Evolutionary conservation across 2,113 vertebrate species (phyloP).

Genomic region (Porphyrio hochstetteri): DNA sequence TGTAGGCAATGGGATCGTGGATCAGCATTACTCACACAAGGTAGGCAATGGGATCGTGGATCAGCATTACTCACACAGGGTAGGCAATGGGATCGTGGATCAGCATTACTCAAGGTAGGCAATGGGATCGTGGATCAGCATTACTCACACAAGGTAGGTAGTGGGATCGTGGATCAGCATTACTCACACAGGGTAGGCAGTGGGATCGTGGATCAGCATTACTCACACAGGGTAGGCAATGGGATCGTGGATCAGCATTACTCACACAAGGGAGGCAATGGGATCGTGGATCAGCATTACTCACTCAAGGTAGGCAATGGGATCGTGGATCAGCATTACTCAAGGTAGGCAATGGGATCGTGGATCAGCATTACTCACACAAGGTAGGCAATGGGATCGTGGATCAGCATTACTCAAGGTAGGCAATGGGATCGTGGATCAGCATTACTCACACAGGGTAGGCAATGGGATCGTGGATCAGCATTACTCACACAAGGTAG

Average conservation of each 20-base stretch:
- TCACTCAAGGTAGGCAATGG: constrained; percentile 99
- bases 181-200: constrained; percentile 99
- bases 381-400: constrained; percentile 99
- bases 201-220: constrained; percentile 95
- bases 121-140: constrained; percentile 95
- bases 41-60: constrained; percentile 98
- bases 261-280: constrained; percentile 98
- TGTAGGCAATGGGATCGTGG: constrained; percentile 97
- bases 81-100: constrained; percentile 96
- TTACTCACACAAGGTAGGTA: constrained; percentile 98
- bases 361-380: constrained; percentile 95
- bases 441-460: constrained; percentile 98
- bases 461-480: constrained; percentile 96
- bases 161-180: constrained; percentile 94
- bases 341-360: constrained; percentile 97
- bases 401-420: constrained; percentile 97
- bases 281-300: constrained; percentile 95
- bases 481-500: constrained; percentile 98
- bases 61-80: constrained; percentile 97
- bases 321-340: constrained; percentile 96
- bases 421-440: constrained; percentile 95
- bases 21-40: constrained; percentile 97
- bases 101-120: constrained; percentile 98
- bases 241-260: constrained; percentile 96
- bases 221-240: constrained; percentile 99